A percentile compares a stretch with the other conserved stretches of the same genome.
phyloP scores from a whole-genome alignment of 2,113 vertebrate genomes.

The Oophaga pumilio region DNA sequence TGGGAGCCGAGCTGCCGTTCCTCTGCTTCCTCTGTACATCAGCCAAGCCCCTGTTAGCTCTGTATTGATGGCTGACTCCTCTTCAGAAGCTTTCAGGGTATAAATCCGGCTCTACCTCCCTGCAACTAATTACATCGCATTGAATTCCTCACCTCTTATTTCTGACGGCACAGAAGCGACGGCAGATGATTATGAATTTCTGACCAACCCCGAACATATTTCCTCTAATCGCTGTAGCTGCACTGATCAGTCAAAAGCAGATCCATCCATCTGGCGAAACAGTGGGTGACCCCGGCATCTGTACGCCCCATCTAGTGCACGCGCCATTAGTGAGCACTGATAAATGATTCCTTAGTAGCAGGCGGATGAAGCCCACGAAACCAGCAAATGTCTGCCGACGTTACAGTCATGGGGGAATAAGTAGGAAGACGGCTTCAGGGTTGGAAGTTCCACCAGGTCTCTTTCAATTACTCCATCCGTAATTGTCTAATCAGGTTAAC shows the following conservation, averaged over 20 bases:
- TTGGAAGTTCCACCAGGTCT: background rate
- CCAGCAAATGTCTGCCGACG: background rate
- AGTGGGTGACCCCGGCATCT: slow-evolving; percentile 3
- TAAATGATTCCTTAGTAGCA: slow-evolving; percentile 8
- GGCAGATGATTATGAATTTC: background rate
- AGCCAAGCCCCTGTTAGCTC: no score
- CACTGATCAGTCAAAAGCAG: background rate
- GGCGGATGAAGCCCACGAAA: background rate
- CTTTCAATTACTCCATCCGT: slow-evolving; percentile 26
- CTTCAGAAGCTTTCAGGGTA: no score
- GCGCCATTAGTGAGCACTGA: slow-evolving; percentile 41
- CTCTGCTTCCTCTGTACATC: no score
- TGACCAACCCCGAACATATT: background rate
- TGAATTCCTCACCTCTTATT: background rate
- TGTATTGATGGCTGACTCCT: no score
- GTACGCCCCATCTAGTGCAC: background rate
- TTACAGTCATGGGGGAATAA: background rate
- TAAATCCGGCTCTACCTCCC: background rate
- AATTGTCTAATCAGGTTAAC: slow-evolving; percentile 33
- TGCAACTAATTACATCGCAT: background rate
- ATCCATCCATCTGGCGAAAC: slow-evolving; percentile 41
- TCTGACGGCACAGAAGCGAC: background rate
- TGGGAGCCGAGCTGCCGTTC: no score
- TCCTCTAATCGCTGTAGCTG: slow-evolving; percentile 14
- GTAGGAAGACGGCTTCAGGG: background rate